A percentile compares a stretch with the other conserved stretches of the same genome.
Evolutionary conservation across 2,797 vertebrate genomes (phyloP).

Genomic region (Rallus crepitans): DNA sequence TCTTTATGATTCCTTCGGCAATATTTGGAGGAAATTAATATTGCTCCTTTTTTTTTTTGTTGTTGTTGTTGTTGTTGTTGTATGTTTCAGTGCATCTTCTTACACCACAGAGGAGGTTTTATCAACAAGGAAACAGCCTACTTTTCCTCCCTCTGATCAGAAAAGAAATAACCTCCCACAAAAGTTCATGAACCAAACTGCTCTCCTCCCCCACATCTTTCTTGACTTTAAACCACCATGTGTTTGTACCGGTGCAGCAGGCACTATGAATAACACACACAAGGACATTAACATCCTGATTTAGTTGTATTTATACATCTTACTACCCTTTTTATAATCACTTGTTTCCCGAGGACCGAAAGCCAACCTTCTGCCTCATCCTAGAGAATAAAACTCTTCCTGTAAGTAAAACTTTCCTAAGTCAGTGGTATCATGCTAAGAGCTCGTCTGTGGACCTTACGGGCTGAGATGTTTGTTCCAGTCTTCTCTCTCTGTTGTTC

Average conservation of each 20-base stretch:
- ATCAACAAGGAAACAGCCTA: background rate
- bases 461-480: background rate
- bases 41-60: background rate
- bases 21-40: conserved; percentile 5
- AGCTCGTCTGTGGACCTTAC: background rate
- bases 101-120: background rate
- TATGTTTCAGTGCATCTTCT: background rate
- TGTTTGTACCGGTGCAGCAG: background rate
- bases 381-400: background rate
- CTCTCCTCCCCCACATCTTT: conserved; percentile 46
- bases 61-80: background rate
- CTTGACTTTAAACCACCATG: background rate
- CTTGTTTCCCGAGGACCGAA: background rate
- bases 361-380: background rate
- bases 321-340: background rate
- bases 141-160: conserved; percentile 7
- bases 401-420: conserved; percentile 14
- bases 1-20: background rate
- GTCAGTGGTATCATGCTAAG: background rate
- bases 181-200: conserved; percentile 50
- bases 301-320: background rate
- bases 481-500: background rate
- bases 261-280: background rate
- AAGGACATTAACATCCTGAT: background rate
- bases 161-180: conserved; percentile 36